These are phyloP conservation scores for Odontocolon sp. DNA, from an alignment of 2,888 invertebrate species.

Conservation along the genomic window DNA sequence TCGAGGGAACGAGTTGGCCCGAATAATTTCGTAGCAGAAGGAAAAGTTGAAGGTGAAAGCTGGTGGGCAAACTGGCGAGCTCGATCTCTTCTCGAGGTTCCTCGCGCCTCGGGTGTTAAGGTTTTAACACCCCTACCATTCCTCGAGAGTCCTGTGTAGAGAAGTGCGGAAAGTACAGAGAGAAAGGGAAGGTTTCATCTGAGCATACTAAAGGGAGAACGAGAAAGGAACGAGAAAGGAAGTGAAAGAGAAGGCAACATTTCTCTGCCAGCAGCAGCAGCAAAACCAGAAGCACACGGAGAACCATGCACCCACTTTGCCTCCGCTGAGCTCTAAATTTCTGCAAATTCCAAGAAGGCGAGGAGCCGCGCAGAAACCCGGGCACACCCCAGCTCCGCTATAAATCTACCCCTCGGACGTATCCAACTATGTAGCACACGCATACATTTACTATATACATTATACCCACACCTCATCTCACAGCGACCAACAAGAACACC, in stretches of 20 bases:
- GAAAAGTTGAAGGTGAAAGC: conserved; percentile 41
- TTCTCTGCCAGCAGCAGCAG: neutral
- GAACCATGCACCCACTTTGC: conserved; percentile 56
- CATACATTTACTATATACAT: conserved; percentile 2
- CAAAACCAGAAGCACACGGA: neutral
- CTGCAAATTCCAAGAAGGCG: conserved; percentile 71
- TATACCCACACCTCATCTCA: neutral
- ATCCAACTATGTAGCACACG: conserved; percentile 61
- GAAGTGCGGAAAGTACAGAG: neutral
- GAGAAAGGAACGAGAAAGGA: neutral
- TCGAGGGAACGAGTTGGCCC: neutral
- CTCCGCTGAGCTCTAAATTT: conserved; percentile 71
- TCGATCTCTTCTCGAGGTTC: conserved; percentile 35
- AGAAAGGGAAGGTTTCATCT: neutral
- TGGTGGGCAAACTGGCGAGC: conserved; percentile 40
- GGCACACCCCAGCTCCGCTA: conserved; percentile 60
- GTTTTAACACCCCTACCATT: conserved; percentile 64
- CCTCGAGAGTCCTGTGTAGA: conserved; percentile 32
- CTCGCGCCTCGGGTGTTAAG: conserved; percentile 61
- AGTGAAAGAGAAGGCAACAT: neutral
- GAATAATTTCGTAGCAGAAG: conserved; percentile 31
- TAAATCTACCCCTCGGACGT: conserved; percentile 67
- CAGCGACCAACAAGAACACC: conserved; percentile 27
- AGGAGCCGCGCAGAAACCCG: conserved; percentile 44
- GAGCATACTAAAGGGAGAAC: neutral